phyloP scores from a whole-genome alignment of 1,140 invertebrate genomes.

The Coptotermes formosanus region DNA sequence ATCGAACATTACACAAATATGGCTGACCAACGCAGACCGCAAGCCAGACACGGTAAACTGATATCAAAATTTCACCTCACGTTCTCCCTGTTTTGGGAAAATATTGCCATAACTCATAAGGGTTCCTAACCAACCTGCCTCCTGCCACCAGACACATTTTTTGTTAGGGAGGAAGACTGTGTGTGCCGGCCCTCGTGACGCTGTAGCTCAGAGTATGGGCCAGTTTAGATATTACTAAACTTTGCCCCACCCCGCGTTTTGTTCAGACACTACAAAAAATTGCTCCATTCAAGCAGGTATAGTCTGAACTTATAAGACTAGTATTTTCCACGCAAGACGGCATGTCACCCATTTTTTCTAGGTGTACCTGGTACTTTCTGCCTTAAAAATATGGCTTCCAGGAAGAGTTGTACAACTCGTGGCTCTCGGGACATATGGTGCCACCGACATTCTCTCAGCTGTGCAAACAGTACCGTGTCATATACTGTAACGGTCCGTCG shows the following conservation, averaged over 20 bases:
- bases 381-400: no score
- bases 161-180: not conserved
- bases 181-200: not conserved
- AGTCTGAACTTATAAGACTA: not conserved
- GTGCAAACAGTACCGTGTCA: no score
- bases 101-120: slow-evolving; percentile 19
- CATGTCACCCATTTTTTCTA: no score
- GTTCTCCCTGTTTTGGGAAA: slow-evolving; percentile 10
- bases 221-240: not conserved
- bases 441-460: no score
- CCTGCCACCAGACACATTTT: not conserved
- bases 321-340: not conserved
- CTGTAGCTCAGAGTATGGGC: not conserved
- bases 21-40: not conserved
- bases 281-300: slow-evolving; percentile 1
- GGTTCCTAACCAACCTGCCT: not conserved
- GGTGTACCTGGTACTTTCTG: no score
- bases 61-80: slow-evolving; percentile 12
- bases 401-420: no score
- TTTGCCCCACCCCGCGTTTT: not conserved
- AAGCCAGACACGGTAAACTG: not conserved
- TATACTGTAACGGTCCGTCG: no score
- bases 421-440: no score
- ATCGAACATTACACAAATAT: not conserved
- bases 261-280: not conserved